Percentiles rank a stretch among this genome's conserved stretches.
Conservation (phyloP, 64 coral and sea anemone species). For the Hydrozoanthus tunicans region DNA sequence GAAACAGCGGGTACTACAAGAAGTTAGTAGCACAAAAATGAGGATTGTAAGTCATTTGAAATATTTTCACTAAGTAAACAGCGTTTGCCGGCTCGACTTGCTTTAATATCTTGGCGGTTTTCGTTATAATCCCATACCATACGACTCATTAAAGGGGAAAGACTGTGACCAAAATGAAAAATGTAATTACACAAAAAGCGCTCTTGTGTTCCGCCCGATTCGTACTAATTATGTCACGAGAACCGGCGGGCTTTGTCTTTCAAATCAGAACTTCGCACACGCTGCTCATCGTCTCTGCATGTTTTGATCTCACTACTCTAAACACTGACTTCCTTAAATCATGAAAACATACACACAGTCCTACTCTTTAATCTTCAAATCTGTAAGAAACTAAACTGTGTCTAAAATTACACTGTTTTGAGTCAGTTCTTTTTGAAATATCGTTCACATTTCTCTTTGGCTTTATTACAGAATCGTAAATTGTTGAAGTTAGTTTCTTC, state of each 20-base stretch:
- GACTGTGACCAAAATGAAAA: constrained; percentile 83
- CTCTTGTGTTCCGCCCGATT: constrained; percentile 66
- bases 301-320: constrained; percentile 56
- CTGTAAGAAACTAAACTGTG: constrained; percentile 24
- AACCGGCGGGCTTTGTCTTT: constrained; percentile 84
- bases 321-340: constrained; percentile 60
- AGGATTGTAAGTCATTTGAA: constrained; percentile 85
- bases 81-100: constrained; percentile 35
- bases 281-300: constrained; percentile 46
- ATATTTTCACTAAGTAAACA: constrained; percentile 93
- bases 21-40: constrained; percentile 60
- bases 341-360: constrained; percentile 38
- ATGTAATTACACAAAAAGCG: constrained; percentile 82
- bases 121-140: constrained; percentile 80
- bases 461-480: neutral
- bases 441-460: neutral
- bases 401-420: constrained; percentile 54
- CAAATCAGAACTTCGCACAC: constrained; percentile 68
- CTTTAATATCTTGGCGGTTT: constrained; percentile 88
- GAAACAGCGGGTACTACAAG: neutral
- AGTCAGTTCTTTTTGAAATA: constrained; percentile 1
- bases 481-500: constrained; percentile 15
- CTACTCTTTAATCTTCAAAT: neutral
- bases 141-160: constrained; percentile 51
- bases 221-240: constrained; percentile 79